Evolutionary conservation across 2,797 vertebrate genomes (phyloP).

Genomic region (Paedocypris micromegethes): DNA sequence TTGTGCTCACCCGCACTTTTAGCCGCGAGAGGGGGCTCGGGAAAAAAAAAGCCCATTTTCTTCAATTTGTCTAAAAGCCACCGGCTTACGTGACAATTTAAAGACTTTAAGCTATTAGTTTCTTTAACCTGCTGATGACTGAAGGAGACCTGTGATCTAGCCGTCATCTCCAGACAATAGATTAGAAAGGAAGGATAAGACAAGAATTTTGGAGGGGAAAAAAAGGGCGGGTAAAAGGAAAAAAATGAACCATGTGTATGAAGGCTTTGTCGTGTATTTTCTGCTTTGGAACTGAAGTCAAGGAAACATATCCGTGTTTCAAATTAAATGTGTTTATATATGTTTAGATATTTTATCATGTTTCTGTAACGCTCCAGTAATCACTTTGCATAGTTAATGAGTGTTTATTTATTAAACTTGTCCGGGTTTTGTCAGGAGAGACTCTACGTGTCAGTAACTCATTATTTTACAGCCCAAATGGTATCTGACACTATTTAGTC

Average conservation of each 20-base stretch:
- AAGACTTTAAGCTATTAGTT: slow-evolving; percentile 70
- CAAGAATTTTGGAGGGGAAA: slow-evolving; percentile 24
- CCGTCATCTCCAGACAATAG: slow-evolving; percentile 56
- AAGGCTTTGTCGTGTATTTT: too few species aligned
- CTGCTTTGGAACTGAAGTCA: background rate
- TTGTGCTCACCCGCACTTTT: slow-evolving; percentile 69
- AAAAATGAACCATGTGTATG: slow-evolving; percentile 37
- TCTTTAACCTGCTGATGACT: slow-evolving; percentile 66
- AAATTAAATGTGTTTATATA: background rate
- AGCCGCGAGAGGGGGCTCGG: slow-evolving; percentile 61
- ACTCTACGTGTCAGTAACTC: slow-evolving; percentile 22
- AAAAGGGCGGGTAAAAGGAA: slow-evolving; percentile 49
- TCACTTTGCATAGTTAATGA: slow-evolving; percentile 13
- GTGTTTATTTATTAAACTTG: background rate
- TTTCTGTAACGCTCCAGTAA: background rate
- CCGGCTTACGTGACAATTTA: slow-evolving; percentile 75
- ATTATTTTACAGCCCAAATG: slow-evolving; percentile 17
- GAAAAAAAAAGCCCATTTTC: slow-evolving; percentile 68
- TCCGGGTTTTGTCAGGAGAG: slow-evolving; percentile 9
- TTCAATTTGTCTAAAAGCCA: slow-evolving; percentile 77
- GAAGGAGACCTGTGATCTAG: slow-evolving; percentile 58
- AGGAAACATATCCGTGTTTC: background rate
- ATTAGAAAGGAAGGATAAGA: slow-evolving; percentile 31
- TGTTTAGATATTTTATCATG: slow-evolving; percentile 2
- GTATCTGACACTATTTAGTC: slow-evolving; percentile 1